phyloP scores from a whole-genome alignment of 2,797 vertebrate genomes.

The Aplochiton taeniatus region DNA sequence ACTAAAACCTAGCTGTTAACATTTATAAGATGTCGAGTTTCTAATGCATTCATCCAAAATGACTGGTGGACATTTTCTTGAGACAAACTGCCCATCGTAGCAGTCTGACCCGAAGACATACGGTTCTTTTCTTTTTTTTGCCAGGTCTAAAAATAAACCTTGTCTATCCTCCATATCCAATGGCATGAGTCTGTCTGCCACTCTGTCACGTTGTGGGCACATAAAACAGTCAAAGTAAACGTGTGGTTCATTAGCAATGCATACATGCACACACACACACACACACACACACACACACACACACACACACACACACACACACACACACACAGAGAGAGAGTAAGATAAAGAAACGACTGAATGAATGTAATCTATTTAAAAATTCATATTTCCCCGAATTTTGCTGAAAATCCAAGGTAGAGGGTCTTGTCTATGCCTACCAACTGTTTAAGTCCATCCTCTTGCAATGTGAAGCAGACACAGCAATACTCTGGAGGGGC shows the following conservation, averaged over 20 bases:
- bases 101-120: conserved; percentile 5
- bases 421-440: background rate
- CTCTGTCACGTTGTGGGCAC: conserved; percentile 7
- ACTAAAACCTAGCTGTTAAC: conserved; percentile 23
- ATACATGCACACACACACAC: background rate
- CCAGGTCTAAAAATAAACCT: conserved; percentile 56
- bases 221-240: background rate
- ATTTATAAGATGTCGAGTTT: background rate
- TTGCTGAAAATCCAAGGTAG: background rate
- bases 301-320: too few species aligned
- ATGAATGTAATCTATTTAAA: background rate
- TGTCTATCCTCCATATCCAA: conserved; percentile 34
- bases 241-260: conserved; percentile 10
- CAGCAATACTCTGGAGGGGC: conserved; percentile 19
- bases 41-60: background rate
- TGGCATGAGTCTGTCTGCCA: conserved; percentile 28
- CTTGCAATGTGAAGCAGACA: conserved; percentile 27
- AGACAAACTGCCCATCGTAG: background rate
- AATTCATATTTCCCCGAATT: background rate
- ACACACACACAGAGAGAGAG: too few species aligned
- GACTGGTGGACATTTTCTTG: background rate
- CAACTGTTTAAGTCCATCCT: conserved; percentile 54
- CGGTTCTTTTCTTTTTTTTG: conserved; percentile 17
- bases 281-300: too few species aligned
- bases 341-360: background rate